Conservation (phyloP, 2,113 vertebrate species). For the Phocoena phocoena region DNA sequence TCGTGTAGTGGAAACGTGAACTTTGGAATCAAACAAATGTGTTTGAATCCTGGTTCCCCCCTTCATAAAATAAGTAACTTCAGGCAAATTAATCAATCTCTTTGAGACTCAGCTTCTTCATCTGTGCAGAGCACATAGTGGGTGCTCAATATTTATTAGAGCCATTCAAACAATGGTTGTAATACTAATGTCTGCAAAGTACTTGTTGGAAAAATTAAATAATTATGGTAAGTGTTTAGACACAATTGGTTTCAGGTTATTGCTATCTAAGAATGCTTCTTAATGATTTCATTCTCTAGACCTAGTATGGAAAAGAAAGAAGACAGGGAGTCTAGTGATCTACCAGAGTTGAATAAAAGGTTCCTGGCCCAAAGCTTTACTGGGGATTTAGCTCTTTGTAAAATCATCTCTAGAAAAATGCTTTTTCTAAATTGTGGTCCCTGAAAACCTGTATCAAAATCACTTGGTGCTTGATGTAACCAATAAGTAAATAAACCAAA, state of each 20-base stretch:
- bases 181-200: background rate
- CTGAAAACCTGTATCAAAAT: background rate
- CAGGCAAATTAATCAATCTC: slow-evolving; percentile 29
- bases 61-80: slow-evolving; percentile 34
- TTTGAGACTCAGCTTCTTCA: background rate
- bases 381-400: background rate
- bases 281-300: background rate
- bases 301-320: background rate
- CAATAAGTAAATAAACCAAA: background rate
- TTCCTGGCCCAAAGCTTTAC: background rate
- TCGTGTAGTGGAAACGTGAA: background rate
- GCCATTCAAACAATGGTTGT: background rate
- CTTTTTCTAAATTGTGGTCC: background rate
- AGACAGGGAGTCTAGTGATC: background rate
- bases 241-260: background rate
- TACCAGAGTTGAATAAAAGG: background rate
- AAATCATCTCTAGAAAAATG: background rate
- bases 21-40: slow-evolving; percentile 69
- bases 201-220: background rate
- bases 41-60: slow-evolving; percentile 42
- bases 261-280: background rate
- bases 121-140: background rate
- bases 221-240: background rate
- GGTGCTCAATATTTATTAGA: background rate
- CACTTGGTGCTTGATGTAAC: background rate